Evolutionary conservation across 2,113 vertebrate species (phyloP), one percentile per base, ranked within the genome.

Genomic region (Hippoglossus stenolepis): DNA sequence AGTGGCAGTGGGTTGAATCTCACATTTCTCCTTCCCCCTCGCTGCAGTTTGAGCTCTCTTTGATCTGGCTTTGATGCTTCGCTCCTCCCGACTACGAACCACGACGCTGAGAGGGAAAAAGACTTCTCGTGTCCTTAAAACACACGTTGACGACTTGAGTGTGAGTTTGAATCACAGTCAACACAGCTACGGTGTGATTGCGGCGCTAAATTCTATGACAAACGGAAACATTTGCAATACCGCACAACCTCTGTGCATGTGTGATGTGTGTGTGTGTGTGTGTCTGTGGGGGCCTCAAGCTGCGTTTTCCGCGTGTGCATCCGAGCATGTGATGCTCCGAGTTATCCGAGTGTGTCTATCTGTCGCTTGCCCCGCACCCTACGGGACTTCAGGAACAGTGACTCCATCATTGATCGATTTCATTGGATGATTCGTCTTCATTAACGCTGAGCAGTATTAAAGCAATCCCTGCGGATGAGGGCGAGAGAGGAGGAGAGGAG

Each of bases 361-460:
- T 21, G 63, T 21, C 38, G 59, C 20, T 72, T 28, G 23, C 26
- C 8, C 1, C 75, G 11, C 31, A 18, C 65, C 58, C 79, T 70
- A 40, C 0, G 60, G 75, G 35, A 18, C 8, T 65, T 43, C 1
- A 15, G 72, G 76, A 84, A 88, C 83, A 80, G 80, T 77, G 68
- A 82, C 78, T 87, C 72, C 76, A 83, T 84, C 90, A 89, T 92
- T 80, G 91, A 93, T 93, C 62, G 70, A 84, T 87, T 89, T 79
- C 84, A 89, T 86, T 75, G 85, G 90, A 91, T 88, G 87, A 93
- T 92, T 92, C 75, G 84, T 94, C 92, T 92, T 92, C 87, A 92
- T 94, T 94, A 93, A 84, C 49, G 71, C 77, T 84, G 67, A 86
- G 80, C 81, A 43, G 49, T 78, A 86, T 85, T 90, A 89, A 90